phyloP scores from a whole-genome alignment of 2,797 vertebrate species.

The Pygocentrus nattereri region DNA sequence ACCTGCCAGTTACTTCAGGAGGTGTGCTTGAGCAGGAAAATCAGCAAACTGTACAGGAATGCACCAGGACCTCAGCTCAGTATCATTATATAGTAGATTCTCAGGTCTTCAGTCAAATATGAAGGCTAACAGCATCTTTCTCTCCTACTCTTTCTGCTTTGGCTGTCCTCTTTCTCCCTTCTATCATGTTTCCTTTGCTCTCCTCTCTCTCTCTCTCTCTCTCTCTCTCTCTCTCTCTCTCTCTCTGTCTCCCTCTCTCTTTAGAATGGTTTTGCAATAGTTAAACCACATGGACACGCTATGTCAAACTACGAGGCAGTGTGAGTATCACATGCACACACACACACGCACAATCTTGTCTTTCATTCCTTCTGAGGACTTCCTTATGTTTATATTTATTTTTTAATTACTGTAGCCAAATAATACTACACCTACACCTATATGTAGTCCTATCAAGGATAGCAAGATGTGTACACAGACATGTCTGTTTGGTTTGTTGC shows the following conservation, averaged over 20 bases:
- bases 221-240: neutral
- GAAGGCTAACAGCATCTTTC: neutral
- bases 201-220: neutral
- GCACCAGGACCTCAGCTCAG: neutral
- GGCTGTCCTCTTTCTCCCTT: neutral
- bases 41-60: neutral
- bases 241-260: conserved; percentile 2
- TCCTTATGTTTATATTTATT: no score
- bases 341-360: conserved; percentile 34
- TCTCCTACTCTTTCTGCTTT: neutral
- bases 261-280: conserved; percentile 95
- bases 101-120: no score
- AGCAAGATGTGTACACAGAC: conserved; percentile 41
- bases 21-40: neutral
- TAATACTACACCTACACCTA: conserved; percentile 50
- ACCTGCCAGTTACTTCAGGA: no score
- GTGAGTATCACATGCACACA: conserved; percentile 75
- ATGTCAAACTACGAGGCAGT: conserved; percentile 86
- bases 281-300: conserved; percentile 90
- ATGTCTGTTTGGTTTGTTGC: conserved; percentile 31
- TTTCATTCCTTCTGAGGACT: neutral
- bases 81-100: no score
- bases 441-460: no score
- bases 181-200: neutral
- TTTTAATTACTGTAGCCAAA: no score